Percentiles rank a stretch among this genome's conserved stretches.
phyloP scores from a whole-genome alignment of 2,888 invertebrate species.

The Orthosia cruda region DNA sequence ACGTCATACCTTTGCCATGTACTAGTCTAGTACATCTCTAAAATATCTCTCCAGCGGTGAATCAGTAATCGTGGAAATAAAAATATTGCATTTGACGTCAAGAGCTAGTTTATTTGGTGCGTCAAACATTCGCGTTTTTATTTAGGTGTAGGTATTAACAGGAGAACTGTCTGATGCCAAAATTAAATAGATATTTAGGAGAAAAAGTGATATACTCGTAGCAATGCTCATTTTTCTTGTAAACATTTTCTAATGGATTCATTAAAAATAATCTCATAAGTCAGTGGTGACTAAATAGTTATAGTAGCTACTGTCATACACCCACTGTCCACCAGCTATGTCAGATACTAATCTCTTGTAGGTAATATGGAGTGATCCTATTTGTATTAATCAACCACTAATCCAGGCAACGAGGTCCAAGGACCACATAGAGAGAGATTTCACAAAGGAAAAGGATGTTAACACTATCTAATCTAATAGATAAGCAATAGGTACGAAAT shows the following conservation, averaged over 20 bases:
- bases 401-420: not conserved
- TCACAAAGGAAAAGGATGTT: not conserved
- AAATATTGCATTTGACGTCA: constrained; percentile 68
- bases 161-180: constrained; percentile 39
- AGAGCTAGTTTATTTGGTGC: constrained; percentile 55
- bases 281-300: no score
- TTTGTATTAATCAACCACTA: not conserved
- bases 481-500: not conserved
- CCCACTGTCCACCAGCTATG: not conserved
- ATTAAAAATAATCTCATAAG: not conserved
- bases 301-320: no score
- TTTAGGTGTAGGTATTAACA: constrained; percentile 45
- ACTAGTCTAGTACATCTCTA: constrained; percentile 37
- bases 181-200: constrained; percentile 18
- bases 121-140: constrained; percentile 59
- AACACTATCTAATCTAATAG: not conserved
- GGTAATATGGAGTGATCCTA: not conserved
- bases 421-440: not conserved
- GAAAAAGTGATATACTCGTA: constrained; percentile 1
- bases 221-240: constrained; percentile 14
- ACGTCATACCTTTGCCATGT: constrained; percentile 34
- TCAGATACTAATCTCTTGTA: not conserved
- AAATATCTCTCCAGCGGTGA: constrained; percentile 45
- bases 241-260: not conserved
- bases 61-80: constrained; percentile 52